Conservation (phyloP, 2,888 invertebrate genomes). For the Ormyrus nitidulus region DNA sequence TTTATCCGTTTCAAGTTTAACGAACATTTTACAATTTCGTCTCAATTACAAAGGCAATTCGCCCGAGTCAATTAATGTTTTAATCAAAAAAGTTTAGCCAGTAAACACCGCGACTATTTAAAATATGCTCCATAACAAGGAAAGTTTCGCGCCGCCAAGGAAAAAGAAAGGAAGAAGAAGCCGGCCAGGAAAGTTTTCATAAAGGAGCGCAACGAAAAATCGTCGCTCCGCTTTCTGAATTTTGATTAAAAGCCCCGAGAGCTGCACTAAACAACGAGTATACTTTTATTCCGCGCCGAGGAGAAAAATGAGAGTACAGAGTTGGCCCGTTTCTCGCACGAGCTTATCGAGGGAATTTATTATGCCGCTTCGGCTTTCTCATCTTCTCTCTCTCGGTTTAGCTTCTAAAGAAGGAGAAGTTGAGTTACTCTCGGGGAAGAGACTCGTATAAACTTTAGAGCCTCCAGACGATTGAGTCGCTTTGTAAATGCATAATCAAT, state of each 20-base stretch:
- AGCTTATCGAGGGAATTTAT: slow-evolving; percentile 53
- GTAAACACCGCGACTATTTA: not conserved
- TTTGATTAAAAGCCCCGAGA: slow-evolving; percentile 38
- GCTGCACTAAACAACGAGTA: slow-evolving; percentile 9
- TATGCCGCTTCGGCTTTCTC: slow-evolving; percentile 37
- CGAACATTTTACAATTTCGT: too few relatives aligned
- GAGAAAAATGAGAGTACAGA: slow-evolving; percentile 24
- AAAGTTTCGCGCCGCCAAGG: not conserved
- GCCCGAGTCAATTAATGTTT: not conserved
- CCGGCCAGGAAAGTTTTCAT: not conserved
- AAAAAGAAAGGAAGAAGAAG: not conserved
- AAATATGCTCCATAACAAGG: not conserved
- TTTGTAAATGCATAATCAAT: slow-evolving; percentile 23
- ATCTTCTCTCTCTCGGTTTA: not conserved
- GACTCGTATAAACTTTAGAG: not conserved
- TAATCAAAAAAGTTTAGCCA: not conserved
- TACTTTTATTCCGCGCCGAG: not conserved
- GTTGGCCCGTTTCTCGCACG: not conserved
- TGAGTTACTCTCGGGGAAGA: slow-evolving; percentile 1
- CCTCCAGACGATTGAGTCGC: slow-evolving; percentile 19
- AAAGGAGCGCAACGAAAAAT: not conserved
- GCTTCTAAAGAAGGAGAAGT: slow-evolving; percentile 6
- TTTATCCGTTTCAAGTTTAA: too few relatives aligned
- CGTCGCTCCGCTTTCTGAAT: slow-evolving; percentile 31
- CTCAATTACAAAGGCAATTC: not conserved